Evolutionary conservation across 2,888 invertebrate genomes (phyloP).

Genomic region (Netelia melanura): DNA sequence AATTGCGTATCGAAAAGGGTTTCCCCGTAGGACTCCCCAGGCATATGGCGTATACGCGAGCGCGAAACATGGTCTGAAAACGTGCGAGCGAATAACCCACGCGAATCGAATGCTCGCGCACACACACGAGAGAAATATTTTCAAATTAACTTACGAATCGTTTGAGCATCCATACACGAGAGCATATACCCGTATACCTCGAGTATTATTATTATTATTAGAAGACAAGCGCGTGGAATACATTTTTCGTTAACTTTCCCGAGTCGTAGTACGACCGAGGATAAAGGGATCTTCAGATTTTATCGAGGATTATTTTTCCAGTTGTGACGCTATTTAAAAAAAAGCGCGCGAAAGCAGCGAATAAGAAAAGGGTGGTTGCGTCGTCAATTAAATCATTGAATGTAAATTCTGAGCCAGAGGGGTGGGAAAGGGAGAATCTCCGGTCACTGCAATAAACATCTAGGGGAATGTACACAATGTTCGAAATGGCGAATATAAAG

Average conservation of each 20-base stretch:
- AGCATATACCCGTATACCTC: conserved; percentile 48
- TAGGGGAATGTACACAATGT: conserved; percentile 76
- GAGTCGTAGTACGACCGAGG: conserved; percentile 2
- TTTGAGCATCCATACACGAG: conserved; percentile 29
- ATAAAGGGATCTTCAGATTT: conserved; percentile 47
- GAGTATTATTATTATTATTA: conserved; percentile 54
- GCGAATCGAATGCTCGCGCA: conserved; percentile 28
- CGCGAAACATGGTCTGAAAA: conserved; percentile 31
- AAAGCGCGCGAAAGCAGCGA: conserved; percentile 29
- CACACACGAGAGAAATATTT: conserved; percentile 25
- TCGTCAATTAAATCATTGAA: conserved; percentile 79
- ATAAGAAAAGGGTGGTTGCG: conserved; percentile 34
- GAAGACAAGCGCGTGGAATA: conserved; percentile 3
- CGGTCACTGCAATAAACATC: conserved; percentile 77
- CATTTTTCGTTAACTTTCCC: conserved; percentile 40
- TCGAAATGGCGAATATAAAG: conserved; percentile 80
- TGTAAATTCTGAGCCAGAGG: conserved; percentile 73
- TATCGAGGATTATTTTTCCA: conserved; percentile 63
- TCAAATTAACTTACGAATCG: conserved; percentile 62
- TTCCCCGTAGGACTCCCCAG: not conserved
- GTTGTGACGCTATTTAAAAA: not conserved
- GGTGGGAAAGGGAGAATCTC: conserved; percentile 64
- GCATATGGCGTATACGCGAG: not conserved
- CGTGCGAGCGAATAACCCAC: conserved; percentile 40
- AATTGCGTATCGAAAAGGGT: conserved; percentile 50